These are phyloP conservation scores for Schizopygopsis malacanthus DNA, from an alignment of 2,797 vertebrate genomes.

Conservation along the genomic window DNA sequence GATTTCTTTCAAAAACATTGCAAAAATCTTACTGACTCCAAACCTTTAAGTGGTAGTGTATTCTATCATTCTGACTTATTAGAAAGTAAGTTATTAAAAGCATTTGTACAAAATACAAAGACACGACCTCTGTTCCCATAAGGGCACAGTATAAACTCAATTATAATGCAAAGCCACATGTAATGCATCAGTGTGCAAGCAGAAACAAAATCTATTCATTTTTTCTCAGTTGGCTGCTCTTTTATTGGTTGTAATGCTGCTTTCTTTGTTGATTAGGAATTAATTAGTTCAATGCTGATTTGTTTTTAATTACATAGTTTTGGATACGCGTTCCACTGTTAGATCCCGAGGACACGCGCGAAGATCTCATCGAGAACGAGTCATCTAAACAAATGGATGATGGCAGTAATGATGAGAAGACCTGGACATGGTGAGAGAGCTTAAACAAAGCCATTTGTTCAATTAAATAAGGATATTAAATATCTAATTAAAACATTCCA, in stretches of 20 bases:
- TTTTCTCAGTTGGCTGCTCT: background rate
- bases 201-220: background rate
- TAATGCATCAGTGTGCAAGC: constrained; percentile 22
- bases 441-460: constrained; percentile 6
- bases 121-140: background rate
- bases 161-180: background rate
- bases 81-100: background rate
- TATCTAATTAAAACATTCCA: constrained; percentile 19
- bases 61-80: background rate
- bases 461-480: constrained; percentile 18
- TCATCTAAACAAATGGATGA: constrained; percentile 71
- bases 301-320: constrained; percentile 75
- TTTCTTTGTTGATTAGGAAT: constrained; percentile 32
- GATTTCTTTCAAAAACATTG: background rate
- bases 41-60: background rate
- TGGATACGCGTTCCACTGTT: constrained; percentile 90
- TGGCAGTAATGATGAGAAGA: constrained; percentile 84
- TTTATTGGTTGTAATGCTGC: constrained; percentile 24
- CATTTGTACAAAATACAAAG: background rate
- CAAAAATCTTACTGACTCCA: background rate
- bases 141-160: background rate
- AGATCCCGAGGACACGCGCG: constrained; percentile 82
- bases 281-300: constrained; percentile 28
- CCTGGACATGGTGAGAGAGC: constrained; percentile 87
- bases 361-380: constrained; percentile 88